Conservation (phyloP, 2,113 vertebrate species). For the Thryonomys swinderianus region DNA sequence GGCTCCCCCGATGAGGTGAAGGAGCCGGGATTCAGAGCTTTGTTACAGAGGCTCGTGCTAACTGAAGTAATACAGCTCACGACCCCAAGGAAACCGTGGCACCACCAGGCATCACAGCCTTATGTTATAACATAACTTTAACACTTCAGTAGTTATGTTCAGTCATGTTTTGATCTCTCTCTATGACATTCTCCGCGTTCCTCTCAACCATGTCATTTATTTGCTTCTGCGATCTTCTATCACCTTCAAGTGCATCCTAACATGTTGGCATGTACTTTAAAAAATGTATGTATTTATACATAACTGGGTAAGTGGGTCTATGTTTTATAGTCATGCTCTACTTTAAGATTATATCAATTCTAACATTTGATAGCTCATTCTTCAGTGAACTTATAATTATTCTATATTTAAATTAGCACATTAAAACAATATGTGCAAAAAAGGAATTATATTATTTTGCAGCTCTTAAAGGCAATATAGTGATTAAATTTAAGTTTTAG, state of each 20-base stretch:
- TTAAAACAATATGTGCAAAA: background rate
- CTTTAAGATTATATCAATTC: slow-evolving; percentile 27
- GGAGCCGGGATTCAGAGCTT: background rate
- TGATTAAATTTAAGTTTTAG: background rate
- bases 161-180: background rate
- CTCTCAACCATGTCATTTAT: background rate
- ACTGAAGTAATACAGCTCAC: background rate
- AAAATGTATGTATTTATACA: background rate
- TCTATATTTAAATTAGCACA: slow-evolving; percentile 2
- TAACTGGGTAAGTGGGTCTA: background rate
- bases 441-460: background rate
- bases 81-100: background rate
- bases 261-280: background rate
- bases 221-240: background rate
- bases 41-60: background rate
- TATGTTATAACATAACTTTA: background rate
- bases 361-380: slow-evolving; percentile 33
- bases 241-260: background rate
- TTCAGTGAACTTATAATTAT: slow-evolving; percentile 1
- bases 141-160: background rate
- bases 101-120: background rate
- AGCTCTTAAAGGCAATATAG: background rate
- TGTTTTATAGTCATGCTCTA: slow-evolving; percentile 1
- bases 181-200: background rate
- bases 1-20: background rate